Conservation (phyloP, 2,888 invertebrate species). For the Itoplectis maculator region DNA sequence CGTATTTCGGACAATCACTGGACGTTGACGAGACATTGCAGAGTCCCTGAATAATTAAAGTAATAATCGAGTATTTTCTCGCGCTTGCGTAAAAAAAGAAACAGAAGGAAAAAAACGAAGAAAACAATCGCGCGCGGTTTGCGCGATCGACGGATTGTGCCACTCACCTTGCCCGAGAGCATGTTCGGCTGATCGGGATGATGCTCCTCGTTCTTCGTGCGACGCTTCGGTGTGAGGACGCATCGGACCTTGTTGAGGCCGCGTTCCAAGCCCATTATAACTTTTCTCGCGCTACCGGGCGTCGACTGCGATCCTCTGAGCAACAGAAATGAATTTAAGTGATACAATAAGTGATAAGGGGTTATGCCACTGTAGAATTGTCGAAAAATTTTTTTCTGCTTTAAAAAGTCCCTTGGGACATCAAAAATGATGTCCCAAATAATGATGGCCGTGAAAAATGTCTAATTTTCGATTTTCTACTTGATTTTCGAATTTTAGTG, state of each 20-base stretch:
- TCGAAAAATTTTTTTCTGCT: too few species aligned
- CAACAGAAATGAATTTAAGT: constrained; percentile 35
- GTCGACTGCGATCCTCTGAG: constrained; percentile 79
- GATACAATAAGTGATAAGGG: too few species aligned
- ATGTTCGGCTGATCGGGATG: constrained; percentile 83
- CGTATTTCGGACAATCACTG: constrained; percentile 88
- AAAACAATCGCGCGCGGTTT: constrained; percentile 18
- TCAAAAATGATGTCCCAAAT: too few species aligned
- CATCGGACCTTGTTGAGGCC: constrained; percentile 88
- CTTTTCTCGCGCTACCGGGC: constrained; percentile 86
- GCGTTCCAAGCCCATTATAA: constrained; percentile 89
- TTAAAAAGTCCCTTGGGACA: too few species aligned
- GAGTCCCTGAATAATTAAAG: constrained; percentile 85
- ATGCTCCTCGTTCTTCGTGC: constrained; percentile 79
- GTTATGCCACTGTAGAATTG: too few species aligned
- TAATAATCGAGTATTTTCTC: constrained; percentile 62
- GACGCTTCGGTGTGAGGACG: constrained; percentile 89
- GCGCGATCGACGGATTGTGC: constrained; percentile 33
- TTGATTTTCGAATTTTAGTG: too few species aligned
- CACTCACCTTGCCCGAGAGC: constrained; percentile 85
- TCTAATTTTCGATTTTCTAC: too few species aligned
- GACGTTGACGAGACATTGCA: constrained; percentile 91
- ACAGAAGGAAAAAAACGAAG: constrained; percentile 55
- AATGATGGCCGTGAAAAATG: too few species aligned
- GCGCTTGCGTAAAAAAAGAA: constrained; percentile 52